phyloP scores from a whole-genome alignment of 2,113 vertebrate genomes.

The Urocitellus parryii region DNA sequence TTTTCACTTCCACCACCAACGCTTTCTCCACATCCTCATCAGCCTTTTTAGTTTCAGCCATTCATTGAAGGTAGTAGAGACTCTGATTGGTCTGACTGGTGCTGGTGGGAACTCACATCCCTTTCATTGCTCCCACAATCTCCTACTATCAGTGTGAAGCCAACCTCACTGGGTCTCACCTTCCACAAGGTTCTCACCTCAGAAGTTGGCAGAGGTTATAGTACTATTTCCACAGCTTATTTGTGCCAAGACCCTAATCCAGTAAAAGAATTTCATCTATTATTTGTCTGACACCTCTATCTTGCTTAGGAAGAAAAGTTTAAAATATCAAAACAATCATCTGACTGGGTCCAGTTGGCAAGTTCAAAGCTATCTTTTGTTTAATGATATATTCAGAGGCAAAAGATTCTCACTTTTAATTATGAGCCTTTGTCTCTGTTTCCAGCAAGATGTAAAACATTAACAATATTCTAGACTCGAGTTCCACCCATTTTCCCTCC shows the following conservation, averaged over 20 bases:
- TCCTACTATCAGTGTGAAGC: neutral
- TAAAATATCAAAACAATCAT: neutral
- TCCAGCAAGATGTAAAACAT: neutral
- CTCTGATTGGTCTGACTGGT: no score
- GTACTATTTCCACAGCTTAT: neutral
- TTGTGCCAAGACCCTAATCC: neutral
- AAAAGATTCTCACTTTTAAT: slow-evolving; percentile 32
- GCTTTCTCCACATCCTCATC: neutral
- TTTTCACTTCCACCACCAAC: neutral
- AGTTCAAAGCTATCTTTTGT: slow-evolving; percentile 43
- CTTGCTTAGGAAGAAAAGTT: slow-evolving; percentile 7
- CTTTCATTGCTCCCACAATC: neutral
- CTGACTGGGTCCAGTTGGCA: neutral
- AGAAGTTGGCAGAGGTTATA: neutral
- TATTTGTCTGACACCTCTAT: neutral
- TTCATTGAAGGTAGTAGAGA: neutral
- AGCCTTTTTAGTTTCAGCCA: slow-evolving; percentile 18
- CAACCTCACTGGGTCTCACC: neutral
- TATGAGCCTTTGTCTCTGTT: neutral
- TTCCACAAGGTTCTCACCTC: neutral
- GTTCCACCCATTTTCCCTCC: neutral
- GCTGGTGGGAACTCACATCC: neutral
- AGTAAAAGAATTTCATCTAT: neutral
- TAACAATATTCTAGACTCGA: neutral
- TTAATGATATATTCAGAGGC: neutral